Conservation (phyloP, 2,113 vertebrate genomes). For the Danio rerio region GRCz12tu NC_133194.1:23222501-23223000, state of each 20-base stretch:
- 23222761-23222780: not conserved
- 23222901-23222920: not conserved
- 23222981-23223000: not conserved
- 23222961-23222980: not conserved
- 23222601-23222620: not conserved
- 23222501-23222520: too few species aligned
- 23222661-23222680: slow-evolving; percentile 91
- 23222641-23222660: slow-evolving; percentile 88
- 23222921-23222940: not conserved
- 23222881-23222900: not conserved
- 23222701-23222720: slow-evolving; percentile 82
- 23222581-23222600: too few species aligned
- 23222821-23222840: not conserved
- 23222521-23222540: too few species aligned
- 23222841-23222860: not conserved
- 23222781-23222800: not conserved
- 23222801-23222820: not conserved
- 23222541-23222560: not conserved
- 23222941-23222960: too few species aligned
- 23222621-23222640: not conserved
- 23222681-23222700: slow-evolving; percentile 92
- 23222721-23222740: not conserved
- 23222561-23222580: too few species aligned
- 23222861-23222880: not conserved
- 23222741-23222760: not conserved